Percentiles rank a stretch among this genome's conserved stretches.
These are phyloP conservation scores for Drosophila arizonae DNA, from an alignment of 1,140 invertebrate species.

Conservation along the genomic window DNA sequence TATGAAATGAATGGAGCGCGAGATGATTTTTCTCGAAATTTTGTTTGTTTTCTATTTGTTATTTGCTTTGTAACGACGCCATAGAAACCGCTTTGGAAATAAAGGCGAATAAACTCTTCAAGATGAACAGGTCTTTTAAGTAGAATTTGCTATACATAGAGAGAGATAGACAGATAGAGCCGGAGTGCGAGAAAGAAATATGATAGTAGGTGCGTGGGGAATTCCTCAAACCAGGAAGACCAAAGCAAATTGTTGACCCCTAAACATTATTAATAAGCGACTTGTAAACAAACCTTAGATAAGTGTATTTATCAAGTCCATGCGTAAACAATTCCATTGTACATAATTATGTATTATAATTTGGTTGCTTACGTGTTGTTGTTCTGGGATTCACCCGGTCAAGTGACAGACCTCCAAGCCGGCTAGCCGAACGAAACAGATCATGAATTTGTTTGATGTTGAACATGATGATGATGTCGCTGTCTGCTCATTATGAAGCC, in stretches of 20 bases:
- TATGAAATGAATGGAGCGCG: conserved; percentile 3
- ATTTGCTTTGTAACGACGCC: conserved; percentile 59
- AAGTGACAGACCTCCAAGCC: conserved; percentile 24
- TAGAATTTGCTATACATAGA: conserved; percentile 32
- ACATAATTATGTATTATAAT: conserved; percentile 38
- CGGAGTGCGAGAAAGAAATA: too few species aligned
- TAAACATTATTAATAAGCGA: neutral
- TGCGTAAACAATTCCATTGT: conserved; percentile 4
- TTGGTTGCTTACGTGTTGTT: conserved; percentile 20
- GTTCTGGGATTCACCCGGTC: conserved; percentile 57
- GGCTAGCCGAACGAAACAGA: conserved; percentile 21
- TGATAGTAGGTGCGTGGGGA: neutral
- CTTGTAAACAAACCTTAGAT: conserved; percentile 5
- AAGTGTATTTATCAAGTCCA: conserved; percentile 4
- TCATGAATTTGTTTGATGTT: conserved; percentile 24
- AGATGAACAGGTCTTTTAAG: conserved; percentile 70
- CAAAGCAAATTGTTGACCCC: neutral
- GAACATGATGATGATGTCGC: conserved; percentile 16
- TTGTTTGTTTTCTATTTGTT: conserved; percentile 21
- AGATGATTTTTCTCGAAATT: conserved; percentile 17
- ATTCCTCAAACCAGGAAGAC: conserved; percentile 21
- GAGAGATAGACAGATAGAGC: neutral
- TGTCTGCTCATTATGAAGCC: conserved; percentile 6
- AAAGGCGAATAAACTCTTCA: conserved; percentile 79
- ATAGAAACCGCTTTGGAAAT: conserved; percentile 65